Conservation (phyloP, 2,797 vertebrate species). For the Sciurus carolinensis region DNA sequence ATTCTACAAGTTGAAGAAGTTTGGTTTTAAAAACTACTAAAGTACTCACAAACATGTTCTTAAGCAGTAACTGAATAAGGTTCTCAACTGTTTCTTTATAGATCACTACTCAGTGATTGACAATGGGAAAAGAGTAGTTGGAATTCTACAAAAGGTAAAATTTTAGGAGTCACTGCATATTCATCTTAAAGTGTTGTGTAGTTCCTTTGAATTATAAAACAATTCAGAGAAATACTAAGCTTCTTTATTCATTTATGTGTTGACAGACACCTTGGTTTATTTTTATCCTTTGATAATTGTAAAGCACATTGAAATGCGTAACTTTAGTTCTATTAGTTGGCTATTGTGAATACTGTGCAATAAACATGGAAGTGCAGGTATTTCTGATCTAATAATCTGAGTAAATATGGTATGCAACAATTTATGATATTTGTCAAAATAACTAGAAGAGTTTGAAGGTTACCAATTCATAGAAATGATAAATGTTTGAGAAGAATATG, state of each 20-base stretch:
- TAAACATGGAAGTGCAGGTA: not conserved
- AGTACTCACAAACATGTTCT: slow-evolving; percentile 36
- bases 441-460: not conserved
- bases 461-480: not conserved
- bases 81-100: slow-evolving; percentile 43
- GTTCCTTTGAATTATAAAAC: slow-evolving; percentile 17
- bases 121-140: not conserved
- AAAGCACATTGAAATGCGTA: too few relatives aligned
- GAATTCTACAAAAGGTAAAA: slow-evolving; percentile 47
- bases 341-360: not conserved
- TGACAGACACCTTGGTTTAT: not conserved
- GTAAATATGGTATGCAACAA: not conserved
- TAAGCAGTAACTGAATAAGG: slow-evolving; percentile 14
- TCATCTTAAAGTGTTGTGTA: slow-evolving; percentile 57
- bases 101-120: slow-evolving; percentile 20
- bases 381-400: not conserved
- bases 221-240: slow-evolving; percentile 13
- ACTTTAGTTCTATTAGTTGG: not conserved
- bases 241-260: not conserved
- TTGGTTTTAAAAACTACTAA: slow-evolving; percentile 18
- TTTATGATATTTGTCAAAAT: not conserved
- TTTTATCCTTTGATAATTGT: not conserved
- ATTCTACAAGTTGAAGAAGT: slow-evolving; percentile 24
- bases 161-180: not conserved
- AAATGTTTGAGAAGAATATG: not conserved